Conservation (phyloP, 2,888 invertebrate genomes). For the Aspidiotus rigidus region DNA sequence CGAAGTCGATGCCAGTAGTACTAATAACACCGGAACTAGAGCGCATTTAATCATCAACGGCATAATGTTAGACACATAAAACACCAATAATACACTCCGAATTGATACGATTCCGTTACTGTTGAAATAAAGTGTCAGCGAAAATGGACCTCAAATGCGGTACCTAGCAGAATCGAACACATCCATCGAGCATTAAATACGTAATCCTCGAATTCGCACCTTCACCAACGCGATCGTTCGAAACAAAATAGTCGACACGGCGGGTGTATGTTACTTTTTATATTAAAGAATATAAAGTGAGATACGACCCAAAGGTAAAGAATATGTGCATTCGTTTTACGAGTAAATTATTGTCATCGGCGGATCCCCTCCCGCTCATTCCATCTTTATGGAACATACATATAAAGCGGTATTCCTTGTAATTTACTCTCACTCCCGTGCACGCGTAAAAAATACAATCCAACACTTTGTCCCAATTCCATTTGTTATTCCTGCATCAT, state of each 20-base stretch:
- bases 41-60: neutral
- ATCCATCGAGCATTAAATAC: neutral
- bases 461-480: slow-evolving; percentile 11
- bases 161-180: too few relatives aligned
- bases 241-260: neutral
- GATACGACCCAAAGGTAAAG: neutral
- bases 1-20: neutral
- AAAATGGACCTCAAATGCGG: too few relatives aligned
- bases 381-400: neutral
- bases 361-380: slow-evolving; percentile 1
- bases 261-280: neutral
- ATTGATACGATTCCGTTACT: too few relatives aligned
- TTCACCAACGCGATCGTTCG: neutral
- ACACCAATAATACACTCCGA: too few relatives aligned
- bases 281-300: neutral
- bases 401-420: slow-evolving; percentile 12
- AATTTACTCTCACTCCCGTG: slow-evolving; percentile 23
- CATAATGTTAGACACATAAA: neutral
- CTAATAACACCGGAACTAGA: slow-evolving; percentile 1
- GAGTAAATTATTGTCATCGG: slow-evolving; percentile 11
- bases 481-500: slow-evolving; percentile 3
- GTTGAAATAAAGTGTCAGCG: too few relatives aligned
- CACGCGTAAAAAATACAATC: slow-evolving; percentile 8
- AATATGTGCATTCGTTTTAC: neutral
- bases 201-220: neutral